These are phyloP conservation scores for Atopsyche davidsoni DNA, from an alignment of 1,140 invertebrate species.

Conservation along the genomic window DNA sequence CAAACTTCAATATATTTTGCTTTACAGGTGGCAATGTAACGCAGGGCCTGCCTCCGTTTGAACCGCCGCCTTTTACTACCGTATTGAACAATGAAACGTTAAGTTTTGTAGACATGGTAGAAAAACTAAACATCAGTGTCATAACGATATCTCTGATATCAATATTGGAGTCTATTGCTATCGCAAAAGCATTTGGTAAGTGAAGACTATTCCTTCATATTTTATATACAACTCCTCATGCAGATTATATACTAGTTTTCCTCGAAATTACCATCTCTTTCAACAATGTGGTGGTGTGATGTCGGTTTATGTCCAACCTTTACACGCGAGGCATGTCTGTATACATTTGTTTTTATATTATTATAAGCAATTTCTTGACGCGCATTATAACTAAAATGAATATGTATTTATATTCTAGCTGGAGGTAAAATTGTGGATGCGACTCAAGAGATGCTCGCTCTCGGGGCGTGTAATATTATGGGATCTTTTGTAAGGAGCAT, in stretches of 20 bases:
- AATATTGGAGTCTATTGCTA: constrained; percentile 68
- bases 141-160: constrained; percentile 63
- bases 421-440: constrained; percentile 56
- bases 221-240: neutral
- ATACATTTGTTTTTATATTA: too few relatives aligned
- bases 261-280: too few relatives aligned
- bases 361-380: too few relatives aligned
- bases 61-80: constrained; percentile 54
- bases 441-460: constrained; percentile 72
- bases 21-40: constrained; percentile 40
- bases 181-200: constrained; percentile 72
- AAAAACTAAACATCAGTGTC: constrained; percentile 53
- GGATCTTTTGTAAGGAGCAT: constrained; percentile 77
- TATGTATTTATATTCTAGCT: neutral
- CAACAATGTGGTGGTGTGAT: too few relatives aligned
- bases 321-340: too few relatives aligned
- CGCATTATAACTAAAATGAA: too few relatives aligned
- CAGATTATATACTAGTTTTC: too few relatives aligned
- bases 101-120: constrained; percentile 52
- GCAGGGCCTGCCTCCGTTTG: constrained; percentile 54
- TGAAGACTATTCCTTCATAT: constrained; percentile 31
- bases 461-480: constrained; percentile 69
- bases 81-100: constrained; percentile 39
- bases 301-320: too few relatives aligned
- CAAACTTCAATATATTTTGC: neutral